These are phyloP conservation scores for Eupithecia pulchellata DNA, from an alignment of 2,888 invertebrate genomes.

Conservation along the genomic window DNA sequence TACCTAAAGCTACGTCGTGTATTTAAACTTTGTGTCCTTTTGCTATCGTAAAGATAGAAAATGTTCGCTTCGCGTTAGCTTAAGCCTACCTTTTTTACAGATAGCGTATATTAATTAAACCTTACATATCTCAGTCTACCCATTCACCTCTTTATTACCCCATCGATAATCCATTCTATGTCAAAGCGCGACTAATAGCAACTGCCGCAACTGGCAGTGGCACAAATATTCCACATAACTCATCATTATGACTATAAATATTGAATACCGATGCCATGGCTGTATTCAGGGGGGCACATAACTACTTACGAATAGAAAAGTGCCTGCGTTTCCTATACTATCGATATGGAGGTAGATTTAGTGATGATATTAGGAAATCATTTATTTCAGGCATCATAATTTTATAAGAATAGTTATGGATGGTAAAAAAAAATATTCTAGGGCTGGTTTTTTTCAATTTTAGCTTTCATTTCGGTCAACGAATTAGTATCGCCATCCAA, in stretches of 20 bases:
- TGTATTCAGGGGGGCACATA: conserved; percentile 8
- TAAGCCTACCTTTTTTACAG: conserved; percentile 1
- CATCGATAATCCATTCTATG: conserved; percentile 32
- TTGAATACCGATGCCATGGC: conserved; percentile 24
- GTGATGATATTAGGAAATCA: no score
- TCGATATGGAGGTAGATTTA: background rate
- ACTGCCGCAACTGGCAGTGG: conserved; percentile 45
- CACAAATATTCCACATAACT: conserved; percentile 66
- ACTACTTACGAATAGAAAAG: background rate
- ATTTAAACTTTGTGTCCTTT: background rate
- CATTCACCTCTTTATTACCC: conserved; percentile 31
- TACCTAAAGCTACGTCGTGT: no score
- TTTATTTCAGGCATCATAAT: no score
- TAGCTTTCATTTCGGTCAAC: no score
- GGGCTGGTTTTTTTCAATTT: no score
- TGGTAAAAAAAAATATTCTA: no score
- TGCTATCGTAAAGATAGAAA: background rate
- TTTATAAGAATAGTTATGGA: no score
- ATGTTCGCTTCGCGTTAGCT: background rate
- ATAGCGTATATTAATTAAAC: conserved; percentile 9
- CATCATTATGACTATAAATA: conserved; percentile 66
- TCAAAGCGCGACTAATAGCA: conserved; percentile 37
- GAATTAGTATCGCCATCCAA: no score
- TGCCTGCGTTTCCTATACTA: background rate
- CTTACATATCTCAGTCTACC: conserved; percentile 11